phyloP scores from a whole-genome alignment of 1,140 invertebrate species.

The Drosophila pallidifrons region DNA sequence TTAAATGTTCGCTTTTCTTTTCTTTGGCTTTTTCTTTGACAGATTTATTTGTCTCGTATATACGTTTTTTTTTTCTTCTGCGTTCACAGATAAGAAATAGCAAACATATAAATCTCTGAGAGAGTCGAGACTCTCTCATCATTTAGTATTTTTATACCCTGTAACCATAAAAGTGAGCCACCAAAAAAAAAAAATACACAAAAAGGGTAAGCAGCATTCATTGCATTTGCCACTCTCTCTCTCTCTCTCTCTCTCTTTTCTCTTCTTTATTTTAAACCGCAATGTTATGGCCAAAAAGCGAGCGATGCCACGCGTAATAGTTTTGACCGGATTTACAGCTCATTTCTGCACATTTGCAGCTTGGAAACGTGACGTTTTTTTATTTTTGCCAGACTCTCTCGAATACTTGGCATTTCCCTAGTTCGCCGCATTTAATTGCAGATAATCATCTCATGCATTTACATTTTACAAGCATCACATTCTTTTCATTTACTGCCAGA shows the following conservation, averaged over 20 bases:
- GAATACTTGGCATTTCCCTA: background rate
- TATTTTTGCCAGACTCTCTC: background rate
- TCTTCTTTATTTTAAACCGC: background rate
- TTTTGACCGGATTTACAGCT: constrained; percentile 3
- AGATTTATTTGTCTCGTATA: constrained; percentile 45
- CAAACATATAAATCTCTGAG: constrained; percentile 42
- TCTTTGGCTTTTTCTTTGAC: constrained; percentile 33
- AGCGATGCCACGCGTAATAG: background rate
- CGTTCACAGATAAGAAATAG: constrained; percentile 41
- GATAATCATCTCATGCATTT: background rate
- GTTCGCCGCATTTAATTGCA: background rate
- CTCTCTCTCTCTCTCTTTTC: background rate
- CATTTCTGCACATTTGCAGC: background rate
- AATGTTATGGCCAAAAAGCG: constrained; percentile 1
- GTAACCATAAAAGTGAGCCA: constrained; percentile 19
- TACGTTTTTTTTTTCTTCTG: constrained; percentile 11
- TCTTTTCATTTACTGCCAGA: background rate
- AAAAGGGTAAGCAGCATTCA: constrained; percentile 8
- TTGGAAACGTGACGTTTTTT: background rate
- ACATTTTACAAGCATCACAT: background rate
- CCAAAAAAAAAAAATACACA: background rate
- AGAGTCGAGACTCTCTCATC: constrained; percentile 3
- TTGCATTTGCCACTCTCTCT: background rate
- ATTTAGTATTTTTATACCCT: constrained; percentile 31
- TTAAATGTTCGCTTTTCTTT: constrained; percentile 42